Evolutionary conservation across 2,888 invertebrate genomes (phyloP), one percentile per base, ranked within the genome.

Genomic region (Perdita meconis): DNA sequence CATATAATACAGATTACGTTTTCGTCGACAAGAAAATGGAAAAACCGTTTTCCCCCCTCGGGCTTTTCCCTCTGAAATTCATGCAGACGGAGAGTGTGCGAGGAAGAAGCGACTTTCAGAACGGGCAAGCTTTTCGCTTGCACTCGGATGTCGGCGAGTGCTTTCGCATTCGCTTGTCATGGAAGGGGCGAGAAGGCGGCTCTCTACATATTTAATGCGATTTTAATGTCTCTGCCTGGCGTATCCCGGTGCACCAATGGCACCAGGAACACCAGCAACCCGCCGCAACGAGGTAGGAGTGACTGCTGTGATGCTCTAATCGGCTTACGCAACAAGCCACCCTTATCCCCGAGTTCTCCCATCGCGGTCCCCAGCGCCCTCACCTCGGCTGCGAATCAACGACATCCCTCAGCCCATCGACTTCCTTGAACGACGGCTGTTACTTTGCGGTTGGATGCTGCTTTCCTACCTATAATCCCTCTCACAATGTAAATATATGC

Each of bases 201-300:
- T 87, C 51, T 72, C 68, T 92, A 84, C 89, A 92, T 92, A 92
- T 91, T 92, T 92, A 72, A 92, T 89, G 89, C 89, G 92, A 92
- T 92, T 92, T 92, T 92, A 92, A 92, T 92, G 92, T 91, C 92
- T 90, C 90, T 87, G 87, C 84, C 87, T 38, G 76, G 78, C 64
- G 55, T 69, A 70, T 73, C 73, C 55, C 68, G 66, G 75, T 76
- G 73, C 75, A 79, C 65, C 78, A 72, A 70, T 66, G 64, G 77
- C 66, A 42, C 34, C 64, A 24, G 51, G 66, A 73, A 60, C 53
- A 64, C 60, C 53, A 55, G 55, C 55, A 76, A 40, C 40, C 69
- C 53, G 66, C 70, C 69, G 73, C 76, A 47, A 77, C 78, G 79
- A 76, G 80, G 70, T 79, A 80, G 78, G 76, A 81, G 71, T 81